phyloP scores from a whole-genome alignment of 2,113 vertebrate species.

The Prochilodus magdalenae region DNA sequence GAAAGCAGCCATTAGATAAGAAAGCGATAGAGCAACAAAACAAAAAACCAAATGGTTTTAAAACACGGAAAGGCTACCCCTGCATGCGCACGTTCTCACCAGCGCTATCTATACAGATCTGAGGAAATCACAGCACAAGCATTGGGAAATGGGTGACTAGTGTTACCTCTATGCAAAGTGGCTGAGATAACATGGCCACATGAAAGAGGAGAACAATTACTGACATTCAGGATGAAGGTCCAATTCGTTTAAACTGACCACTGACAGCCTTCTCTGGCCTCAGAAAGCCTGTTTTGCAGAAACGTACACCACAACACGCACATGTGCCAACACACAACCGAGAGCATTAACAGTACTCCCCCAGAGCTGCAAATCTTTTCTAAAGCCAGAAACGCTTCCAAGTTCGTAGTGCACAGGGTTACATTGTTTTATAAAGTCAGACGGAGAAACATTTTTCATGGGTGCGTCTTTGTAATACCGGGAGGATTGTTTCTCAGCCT shows the following conservation, averaged over 20 bases:
- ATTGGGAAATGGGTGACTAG: slow-evolving; percentile 37
- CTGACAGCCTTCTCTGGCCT: slow-evolving; percentile 4
- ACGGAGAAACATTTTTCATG: slow-evolving; percentile 64
- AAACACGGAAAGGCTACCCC: slow-evolving; percentile 43
- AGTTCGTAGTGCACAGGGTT: slow-evolving; percentile 66
- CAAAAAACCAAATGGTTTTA: slow-evolving; percentile 33
- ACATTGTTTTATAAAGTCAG: slow-evolving; percentile 68
- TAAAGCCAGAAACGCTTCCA: slow-evolving; percentile 66
- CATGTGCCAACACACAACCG: not conserved
- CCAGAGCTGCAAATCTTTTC: slow-evolving; percentile 45
- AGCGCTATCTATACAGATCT: slow-evolving; percentile 10
- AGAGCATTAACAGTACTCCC: slow-evolving; percentile 22
- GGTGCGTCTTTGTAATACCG: slow-evolving; percentile 55
- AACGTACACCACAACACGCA: slow-evolving; percentile 8
- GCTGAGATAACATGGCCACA: slow-evolving; percentile 2
- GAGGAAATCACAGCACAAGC: slow-evolving; percentile 32
- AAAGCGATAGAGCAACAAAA: slow-evolving; percentile 42
- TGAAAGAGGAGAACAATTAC: slow-evolving; percentile 7
- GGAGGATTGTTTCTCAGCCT: slow-evolving; percentile 54
- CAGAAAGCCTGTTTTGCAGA: slow-evolving; percentile 15
- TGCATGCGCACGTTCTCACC: slow-evolving; percentile 35
- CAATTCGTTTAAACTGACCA: slow-evolving; percentile 19
- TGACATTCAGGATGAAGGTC: slow-evolving; percentile 20
- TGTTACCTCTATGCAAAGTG: slow-evolving; percentile 21
- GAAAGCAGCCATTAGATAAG: slow-evolving; percentile 69